Percentiles rank a stretch among this genome's conserved stretches.
Conservation (phyloP, 2,888 invertebrate species). For the Meganola albula region DNA sequence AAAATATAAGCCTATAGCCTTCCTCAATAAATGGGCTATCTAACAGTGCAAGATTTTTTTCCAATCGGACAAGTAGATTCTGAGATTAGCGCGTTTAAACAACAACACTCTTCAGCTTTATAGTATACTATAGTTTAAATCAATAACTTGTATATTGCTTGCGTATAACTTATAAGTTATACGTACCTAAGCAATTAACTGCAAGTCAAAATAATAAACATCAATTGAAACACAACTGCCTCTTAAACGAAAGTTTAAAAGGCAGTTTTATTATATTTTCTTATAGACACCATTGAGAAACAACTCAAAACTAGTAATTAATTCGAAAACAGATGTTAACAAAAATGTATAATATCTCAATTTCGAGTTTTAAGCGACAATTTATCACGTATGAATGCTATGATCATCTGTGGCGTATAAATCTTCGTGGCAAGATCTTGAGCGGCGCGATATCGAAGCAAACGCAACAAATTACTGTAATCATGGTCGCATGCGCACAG, state of each 20-base stretch:
- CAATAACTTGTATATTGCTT: not conserved
- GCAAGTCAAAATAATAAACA: not conserved
- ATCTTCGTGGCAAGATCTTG: constrained; percentile 41
- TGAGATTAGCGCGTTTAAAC: too few species aligned
- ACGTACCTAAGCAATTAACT: too few species aligned
- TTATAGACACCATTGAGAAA: constrained; percentile 21
- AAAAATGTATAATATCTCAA: constrained; percentile 29
- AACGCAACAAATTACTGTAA: constrained; percentile 46
- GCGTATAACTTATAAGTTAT: not conserved
- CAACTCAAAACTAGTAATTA: constrained; percentile 18
- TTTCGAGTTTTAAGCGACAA: constrained; percentile 24
- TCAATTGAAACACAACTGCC: not conserved
- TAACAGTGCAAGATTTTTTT: too few species aligned
- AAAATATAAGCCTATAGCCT: too few species aligned
- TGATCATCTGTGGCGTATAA: constrained; percentile 30
- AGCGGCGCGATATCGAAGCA: constrained; percentile 37
- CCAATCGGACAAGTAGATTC: too few species aligned
- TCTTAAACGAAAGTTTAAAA: constrained; percentile 18
- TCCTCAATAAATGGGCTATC: too few species aligned
- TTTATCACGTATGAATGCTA: constrained; percentile 30
- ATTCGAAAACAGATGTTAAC: constrained; percentile 24
- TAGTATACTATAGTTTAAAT: too few species aligned
- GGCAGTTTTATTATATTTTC: constrained; percentile 13
- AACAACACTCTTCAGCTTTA: too few species aligned
- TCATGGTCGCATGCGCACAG: constrained; percentile 43